These are phyloP conservation scores for Dryobota labecula DNA, from an alignment of 2,888 invertebrate species.

Conservation along the genomic window DNA sequence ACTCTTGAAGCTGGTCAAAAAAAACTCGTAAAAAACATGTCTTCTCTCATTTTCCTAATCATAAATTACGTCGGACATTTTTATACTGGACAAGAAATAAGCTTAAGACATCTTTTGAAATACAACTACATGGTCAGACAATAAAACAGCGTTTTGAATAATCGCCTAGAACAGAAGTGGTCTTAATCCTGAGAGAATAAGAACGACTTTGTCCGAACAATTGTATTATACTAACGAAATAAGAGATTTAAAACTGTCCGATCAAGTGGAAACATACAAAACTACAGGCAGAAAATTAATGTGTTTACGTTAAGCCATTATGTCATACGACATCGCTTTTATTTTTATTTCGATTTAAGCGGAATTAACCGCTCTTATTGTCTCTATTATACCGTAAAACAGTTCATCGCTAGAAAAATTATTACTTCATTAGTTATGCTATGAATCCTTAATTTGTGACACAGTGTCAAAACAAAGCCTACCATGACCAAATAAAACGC, in stretches of 20 bases:
- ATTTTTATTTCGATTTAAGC: constrained; percentile 30
- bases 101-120: constrained; percentile 57
- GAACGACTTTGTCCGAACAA: constrained; percentile 29
- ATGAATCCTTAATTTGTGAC: constrained; percentile 12
- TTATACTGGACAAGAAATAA: constrained; percentile 63
- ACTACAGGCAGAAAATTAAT: constrained; percentile 31
- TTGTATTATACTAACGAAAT: constrained; percentile 29
- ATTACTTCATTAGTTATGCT: constrained; percentile 9
- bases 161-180: constrained; percentile 30
- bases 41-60: constrained; percentile 60
- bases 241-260: constrained; percentile 42
- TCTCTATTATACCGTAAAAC: not conserved
- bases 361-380: constrained; percentile 1
- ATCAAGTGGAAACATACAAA: constrained; percentile 36
- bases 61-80: constrained; percentile 65
- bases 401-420: not conserved
- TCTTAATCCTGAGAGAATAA: constrained; percentile 40
- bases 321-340: constrained; percentile 38
- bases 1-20: constrained; percentile 49
- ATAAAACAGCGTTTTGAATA: constrained; percentile 44
- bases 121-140: constrained; percentile 53
- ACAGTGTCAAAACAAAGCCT: not conserved
- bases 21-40: constrained; percentile 57
- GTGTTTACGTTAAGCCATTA: constrained; percentile 48
- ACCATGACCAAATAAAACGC: constrained; percentile 3